These are phyloP conservation scores for Siniperca scherzeri DNA, from an alignment of 2,797 vertebrate genomes.

Conservation along the genomic window DNA sequence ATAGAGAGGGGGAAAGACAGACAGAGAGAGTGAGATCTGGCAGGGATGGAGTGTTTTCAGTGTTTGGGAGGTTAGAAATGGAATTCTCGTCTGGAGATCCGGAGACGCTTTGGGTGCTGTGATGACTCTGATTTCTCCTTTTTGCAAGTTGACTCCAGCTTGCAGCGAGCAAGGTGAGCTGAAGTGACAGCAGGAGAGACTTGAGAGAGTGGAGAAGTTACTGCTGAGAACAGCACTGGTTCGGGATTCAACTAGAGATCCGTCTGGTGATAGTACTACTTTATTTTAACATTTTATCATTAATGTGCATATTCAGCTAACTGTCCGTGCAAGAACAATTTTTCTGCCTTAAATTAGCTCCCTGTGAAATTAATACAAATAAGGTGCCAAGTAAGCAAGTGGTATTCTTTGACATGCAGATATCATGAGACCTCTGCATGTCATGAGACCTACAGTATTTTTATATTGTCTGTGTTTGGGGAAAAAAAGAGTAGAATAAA, in stretches of 20 bases:
- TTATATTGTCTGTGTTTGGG: not conserved
- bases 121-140: constrained; percentile 35
- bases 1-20: not conserved
- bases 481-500: not conserved
- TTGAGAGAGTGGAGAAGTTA: constrained; percentile 13
- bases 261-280: not conserved
- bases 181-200: constrained; percentile 31
- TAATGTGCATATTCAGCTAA: not conserved
- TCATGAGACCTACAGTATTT: not conserved
- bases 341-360: not conserved
- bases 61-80: constrained; percentile 16
- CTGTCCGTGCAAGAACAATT: not conserved
- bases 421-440: not conserved
- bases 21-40: not conserved
- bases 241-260: constrained; percentile 9
- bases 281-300: not conserved
- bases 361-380: not conserved
- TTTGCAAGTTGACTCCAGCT: constrained; percentile 37
- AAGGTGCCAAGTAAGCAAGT: not conserved
- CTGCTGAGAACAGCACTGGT: constrained; percentile 7
- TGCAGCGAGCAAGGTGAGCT: constrained; percentile 39
- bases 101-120: constrained; percentile 1
- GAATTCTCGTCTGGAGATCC: constrained; percentile 19
- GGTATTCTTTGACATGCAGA: constrained; percentile 11
- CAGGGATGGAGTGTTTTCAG: constrained; percentile 6